Percentiles rank a stretch among this genome's conserved stretches.
phyloP scores from a whole-genome alignment of 2,888 invertebrate species.

The Cheilosia pagana region DNA sequence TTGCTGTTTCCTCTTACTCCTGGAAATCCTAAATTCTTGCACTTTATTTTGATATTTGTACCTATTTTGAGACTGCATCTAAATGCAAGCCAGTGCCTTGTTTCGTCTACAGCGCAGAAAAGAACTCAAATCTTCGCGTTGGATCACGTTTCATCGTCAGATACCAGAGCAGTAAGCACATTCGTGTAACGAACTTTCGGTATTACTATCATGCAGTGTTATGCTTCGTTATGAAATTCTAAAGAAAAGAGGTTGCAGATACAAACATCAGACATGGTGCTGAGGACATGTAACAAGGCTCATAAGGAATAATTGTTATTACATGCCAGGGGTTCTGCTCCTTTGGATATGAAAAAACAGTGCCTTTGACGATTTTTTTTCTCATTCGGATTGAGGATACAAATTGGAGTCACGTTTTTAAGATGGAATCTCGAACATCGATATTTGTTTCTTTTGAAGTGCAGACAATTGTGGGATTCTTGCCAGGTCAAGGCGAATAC shows the following conservation, averaged over 20 bases:
- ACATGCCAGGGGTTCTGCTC: not conserved
- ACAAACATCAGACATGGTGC: not conserved
- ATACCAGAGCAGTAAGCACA: not conserved
- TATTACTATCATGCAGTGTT: not conserved
- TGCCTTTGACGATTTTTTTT: not conserved
- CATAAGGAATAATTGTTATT: conserved; percentile 1
- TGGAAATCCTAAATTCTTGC: not conserved
- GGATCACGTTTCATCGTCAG: conserved; percentile 11
- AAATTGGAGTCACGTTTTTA: conserved; percentile 8
- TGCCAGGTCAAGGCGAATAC: no score
- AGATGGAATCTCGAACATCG: not conserved
- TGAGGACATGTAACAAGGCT: not conserved
- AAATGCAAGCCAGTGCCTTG: not conserved
- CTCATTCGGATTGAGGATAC: not conserved
- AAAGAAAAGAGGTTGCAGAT: no score
- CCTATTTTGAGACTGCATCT: not conserved
- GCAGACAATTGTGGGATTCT: not conserved
- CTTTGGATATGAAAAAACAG: not conserved
- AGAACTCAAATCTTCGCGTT: not conserved
- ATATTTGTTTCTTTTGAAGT: not conserved
- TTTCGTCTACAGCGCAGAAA: not conserved
- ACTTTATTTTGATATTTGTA: no score
- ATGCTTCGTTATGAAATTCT: not conserved
- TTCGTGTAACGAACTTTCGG: not conserved
- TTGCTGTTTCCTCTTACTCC: not conserved